Evolutionary conservation across 2,113 vertebrate species (phyloP), one percentile per base, ranked within the genome.

Genomic region (Bos taurus): DNA sequence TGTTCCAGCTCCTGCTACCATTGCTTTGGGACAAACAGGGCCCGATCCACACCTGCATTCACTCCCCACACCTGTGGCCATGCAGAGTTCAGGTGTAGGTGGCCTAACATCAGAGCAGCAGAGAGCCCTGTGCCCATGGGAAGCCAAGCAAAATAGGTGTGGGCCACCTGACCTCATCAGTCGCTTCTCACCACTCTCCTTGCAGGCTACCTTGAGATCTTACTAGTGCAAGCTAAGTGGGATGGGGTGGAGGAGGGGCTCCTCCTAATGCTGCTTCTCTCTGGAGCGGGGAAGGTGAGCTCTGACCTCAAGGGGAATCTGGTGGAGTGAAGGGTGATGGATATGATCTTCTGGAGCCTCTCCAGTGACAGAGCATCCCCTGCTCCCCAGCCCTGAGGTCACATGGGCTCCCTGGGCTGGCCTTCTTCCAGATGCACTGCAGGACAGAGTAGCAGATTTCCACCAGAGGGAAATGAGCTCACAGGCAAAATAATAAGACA

Each of bases 311-410:
- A 48, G 36, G 78, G 60, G 74, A 13, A 11, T 13, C 12, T 43
- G 40, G n/a, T 5, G 21, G 90, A 21, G 56, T 28, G 10, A 60
- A 48, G 43, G 74, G 25, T 17, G 77, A 52, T 0, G 8, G 11
- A 3, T 4, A 0, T 40, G 23, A 13, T 7, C 36, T 25, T 28
- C 36, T 50, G 25, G 50, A 54, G 40, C 40, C 33, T n/a, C 21
- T 43, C 7, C 13, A 11, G 28, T 2, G 14, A 11, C 16, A 21
- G 40, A 4, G 2, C 1, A 7, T 52, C 11, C 26, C 26, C n/a
- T 50, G 6, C 59, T 0, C 60, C 5, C 6, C 9, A 5, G 6
- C 19, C 15, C 40, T 6, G 5, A 43, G 36, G 23, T 80, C 88
- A n/a, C 21, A 0, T 10, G 30, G 40, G 11, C 21, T 43, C 7